These are phyloP conservation scores for Bedellia somnulentella DNA, from an alignment of 2,888 invertebrate genomes.

Conservation along the genomic window DNA sequence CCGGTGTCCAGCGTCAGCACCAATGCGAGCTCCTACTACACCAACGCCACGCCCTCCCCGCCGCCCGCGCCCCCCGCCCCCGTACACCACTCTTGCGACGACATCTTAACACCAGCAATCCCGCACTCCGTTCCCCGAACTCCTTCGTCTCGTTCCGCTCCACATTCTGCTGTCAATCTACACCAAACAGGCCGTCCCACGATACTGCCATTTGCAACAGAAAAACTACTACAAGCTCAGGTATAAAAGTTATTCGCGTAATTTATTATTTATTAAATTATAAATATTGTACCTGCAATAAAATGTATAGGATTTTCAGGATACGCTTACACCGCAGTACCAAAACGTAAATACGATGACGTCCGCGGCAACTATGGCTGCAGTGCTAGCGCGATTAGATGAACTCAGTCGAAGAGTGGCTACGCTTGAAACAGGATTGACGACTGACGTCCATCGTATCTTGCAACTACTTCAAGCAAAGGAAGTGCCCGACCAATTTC, in stretches of 20 bases:
- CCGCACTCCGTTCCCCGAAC: constrained; percentile 26
- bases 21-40: constrained; percentile 62
- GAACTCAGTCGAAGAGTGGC: constrained; percentile 70
- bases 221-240: too few relatives aligned
- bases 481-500: constrained; percentile 18
- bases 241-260: too few relatives aligned
- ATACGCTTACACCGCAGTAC: constrained; percentile 44
- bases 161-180: constrained; percentile 48
- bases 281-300: background rate
- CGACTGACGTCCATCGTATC: constrained; percentile 73
- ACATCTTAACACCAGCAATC: constrained; percentile 39
- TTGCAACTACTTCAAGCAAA: constrained; percentile 65
- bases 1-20: constrained; percentile 60
- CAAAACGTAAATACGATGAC: constrained; percentile 43
- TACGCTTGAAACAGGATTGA: constrained; percentile 71
- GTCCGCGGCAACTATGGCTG: constrained; percentile 40
- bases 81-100: constrained; percentile 48
- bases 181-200: constrained; percentile 44
- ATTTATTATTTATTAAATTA: too few relatives aligned
- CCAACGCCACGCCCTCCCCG: constrained; percentile 64
- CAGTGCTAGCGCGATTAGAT: constrained; percentile 68
- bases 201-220: constrained; percentile 18
- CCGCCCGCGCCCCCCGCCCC: constrained; percentile 38
- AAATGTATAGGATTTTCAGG: constrained; percentile 20
- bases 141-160: constrained; percentile 46